Evolutionary conservation across 2,888 invertebrate species (phyloP).

Genomic region (Scelioninae gen. 1): DNA sequence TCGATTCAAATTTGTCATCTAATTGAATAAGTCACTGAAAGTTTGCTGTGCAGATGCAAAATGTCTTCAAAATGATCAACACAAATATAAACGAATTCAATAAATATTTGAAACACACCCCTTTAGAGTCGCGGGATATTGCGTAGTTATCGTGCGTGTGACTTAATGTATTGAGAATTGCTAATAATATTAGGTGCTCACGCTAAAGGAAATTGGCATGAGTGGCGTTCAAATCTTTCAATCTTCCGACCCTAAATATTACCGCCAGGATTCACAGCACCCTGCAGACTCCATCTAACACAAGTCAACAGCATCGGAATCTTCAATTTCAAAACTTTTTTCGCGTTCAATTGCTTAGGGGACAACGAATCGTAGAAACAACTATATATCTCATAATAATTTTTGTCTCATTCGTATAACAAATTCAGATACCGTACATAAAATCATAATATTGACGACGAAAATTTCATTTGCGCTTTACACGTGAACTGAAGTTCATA

Average conservation of each 20-base stretch:
- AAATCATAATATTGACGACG: slow-evolving; percentile 35
- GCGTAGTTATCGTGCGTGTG: slow-evolving; percentile 47
- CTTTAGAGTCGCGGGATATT: slow-evolving; percentile 42
- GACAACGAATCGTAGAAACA: too few relatives aligned
- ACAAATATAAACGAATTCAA: slow-evolving; percentile 36
- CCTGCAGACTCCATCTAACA: slow-evolving; percentile 35
- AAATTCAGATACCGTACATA: slow-evolving; percentile 9
- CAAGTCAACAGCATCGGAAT: slow-evolving; percentile 46
- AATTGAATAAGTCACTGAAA: too few relatives aligned
- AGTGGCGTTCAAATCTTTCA: slow-evolving; percentile 81
- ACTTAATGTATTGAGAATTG: slow-evolving; percentile 81
- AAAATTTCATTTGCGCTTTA: slow-evolving; percentile 35
- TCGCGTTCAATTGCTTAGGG: too few relatives aligned
- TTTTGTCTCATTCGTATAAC: too few relatives aligned
- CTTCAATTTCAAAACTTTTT: slow-evolving; percentile 54
- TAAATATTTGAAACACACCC: slow-evolving; percentile 37
- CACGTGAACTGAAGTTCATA: slow-evolving; percentile 39
- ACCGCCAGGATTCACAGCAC: slow-evolving; percentile 47
- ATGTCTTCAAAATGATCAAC: slow-evolving; percentile 3
- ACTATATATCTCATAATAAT: too few relatives aligned
- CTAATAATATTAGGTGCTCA: slow-evolving; percentile 82
- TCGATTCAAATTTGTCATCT: too few relatives aligned
- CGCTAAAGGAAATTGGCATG: slow-evolving; percentile 82
- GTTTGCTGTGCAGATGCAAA: too few relatives aligned
- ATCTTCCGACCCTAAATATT: slow-evolving; percentile 77